Percentiles rank a stretch among this genome's conserved stretches.
Conservation (phyloP, 2,113 vertebrate species). For the Turdus rufiventris region DNA sequence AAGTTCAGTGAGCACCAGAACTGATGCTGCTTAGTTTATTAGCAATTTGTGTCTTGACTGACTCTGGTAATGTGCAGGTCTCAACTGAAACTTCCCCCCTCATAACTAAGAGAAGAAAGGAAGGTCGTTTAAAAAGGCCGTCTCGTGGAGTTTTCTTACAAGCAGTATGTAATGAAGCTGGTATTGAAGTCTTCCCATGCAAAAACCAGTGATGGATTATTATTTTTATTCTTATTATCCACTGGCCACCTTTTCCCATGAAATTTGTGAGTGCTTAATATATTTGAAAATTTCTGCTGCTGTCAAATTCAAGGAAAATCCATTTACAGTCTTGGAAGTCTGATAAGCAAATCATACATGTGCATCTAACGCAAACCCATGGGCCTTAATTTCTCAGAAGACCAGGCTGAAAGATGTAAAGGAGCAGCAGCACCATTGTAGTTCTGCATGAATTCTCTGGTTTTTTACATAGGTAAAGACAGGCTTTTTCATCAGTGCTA, state of each 20-base stretch:
- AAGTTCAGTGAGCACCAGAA: not conserved
- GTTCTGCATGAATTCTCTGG: not conserved
- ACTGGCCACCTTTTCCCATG: not conserved
- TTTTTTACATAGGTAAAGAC: not conserved
- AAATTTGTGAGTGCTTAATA: not conserved
- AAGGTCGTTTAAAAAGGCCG: not conserved
- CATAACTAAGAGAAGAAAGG: not conserved
- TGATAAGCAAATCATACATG: not conserved
- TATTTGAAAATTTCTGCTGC: not conserved
- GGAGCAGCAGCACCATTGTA: not conserved
- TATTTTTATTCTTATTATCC: not conserved
- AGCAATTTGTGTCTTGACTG: not conserved
- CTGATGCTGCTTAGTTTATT: not conserved
- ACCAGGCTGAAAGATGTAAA: not conserved
- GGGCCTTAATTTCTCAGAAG: not conserved
- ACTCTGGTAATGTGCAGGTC: not conserved
- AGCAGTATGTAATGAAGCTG: not conserved
- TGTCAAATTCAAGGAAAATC: not conserved
- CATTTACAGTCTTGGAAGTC: not conserved
- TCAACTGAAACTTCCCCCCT: not conserved
- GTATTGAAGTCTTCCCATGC: not conserved
- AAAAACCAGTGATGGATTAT: not conserved
- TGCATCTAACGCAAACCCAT: not conserved
- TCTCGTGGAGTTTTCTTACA: not conserved
- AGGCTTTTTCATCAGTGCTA: not conserved